Evolutionary conservation across 2,797 vertebrate species (phyloP).

Genomic region (Hemibagrus guttatus): DNA sequence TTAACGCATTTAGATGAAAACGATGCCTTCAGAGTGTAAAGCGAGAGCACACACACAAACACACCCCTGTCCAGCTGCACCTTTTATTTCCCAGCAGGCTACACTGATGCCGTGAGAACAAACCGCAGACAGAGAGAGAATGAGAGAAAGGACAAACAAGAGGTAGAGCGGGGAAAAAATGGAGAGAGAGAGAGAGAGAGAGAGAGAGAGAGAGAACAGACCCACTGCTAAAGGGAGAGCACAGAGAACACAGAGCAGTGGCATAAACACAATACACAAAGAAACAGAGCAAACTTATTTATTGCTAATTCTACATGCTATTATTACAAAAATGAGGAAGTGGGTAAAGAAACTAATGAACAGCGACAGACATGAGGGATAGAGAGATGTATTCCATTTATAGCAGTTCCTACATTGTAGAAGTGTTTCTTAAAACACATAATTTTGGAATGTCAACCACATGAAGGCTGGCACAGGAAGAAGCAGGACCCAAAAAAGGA

Average conservation of each 20-base stretch:
- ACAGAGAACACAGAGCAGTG: not conserved
- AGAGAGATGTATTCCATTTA: conserved; percentile 20
- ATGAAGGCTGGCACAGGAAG: conserved; percentile 22
- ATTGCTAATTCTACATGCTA: not conserved
- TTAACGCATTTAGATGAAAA: conserved; percentile 13
- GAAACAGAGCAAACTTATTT: not conserved
- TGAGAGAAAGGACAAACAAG: not conserved
- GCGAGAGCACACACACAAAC: not conserved
- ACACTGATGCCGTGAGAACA: conserved; percentile 18
- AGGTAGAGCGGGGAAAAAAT: conserved; percentile 37
- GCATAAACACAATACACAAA: not conserved
- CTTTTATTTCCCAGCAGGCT: conserved; percentile 26
- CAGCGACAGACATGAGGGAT: not conserved
- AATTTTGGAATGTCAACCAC: conserved; percentile 20
- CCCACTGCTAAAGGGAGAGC: not conserved
- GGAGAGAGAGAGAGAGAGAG: conserved; percentile 39
- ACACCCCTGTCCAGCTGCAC: conserved; percentile 26
- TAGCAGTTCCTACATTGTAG: not conserved
- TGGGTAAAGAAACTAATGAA: not conserved
- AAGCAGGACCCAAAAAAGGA: not conserved
- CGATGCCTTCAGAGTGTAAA: not conserved
- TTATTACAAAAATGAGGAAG: not conserved
- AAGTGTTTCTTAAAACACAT: conserved; percentile 31
- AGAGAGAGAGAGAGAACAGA: conserved; percentile 24
- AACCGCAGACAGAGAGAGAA: conserved; percentile 14